These are phyloP conservation scores for Drosophila nr. medialis DNA, from an alignment of 2,888 invertebrate species.

Conservation along the genomic window DNA sequence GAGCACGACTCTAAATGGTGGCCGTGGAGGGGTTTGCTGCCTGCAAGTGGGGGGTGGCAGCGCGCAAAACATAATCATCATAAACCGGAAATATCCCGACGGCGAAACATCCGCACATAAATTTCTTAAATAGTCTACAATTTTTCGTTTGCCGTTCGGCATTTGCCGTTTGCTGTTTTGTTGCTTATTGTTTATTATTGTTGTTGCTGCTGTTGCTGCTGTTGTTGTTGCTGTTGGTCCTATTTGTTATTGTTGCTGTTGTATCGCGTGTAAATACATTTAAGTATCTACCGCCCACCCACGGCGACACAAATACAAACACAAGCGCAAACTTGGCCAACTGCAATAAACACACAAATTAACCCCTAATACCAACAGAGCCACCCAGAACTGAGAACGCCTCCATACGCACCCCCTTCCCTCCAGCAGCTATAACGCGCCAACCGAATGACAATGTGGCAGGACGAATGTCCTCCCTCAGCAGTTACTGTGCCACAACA, in stretches of 20 bases:
- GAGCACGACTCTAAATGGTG: neutral
- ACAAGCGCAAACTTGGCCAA: conserved; percentile 71
- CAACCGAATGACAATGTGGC: conserved; percentile 47
- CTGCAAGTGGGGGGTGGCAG: conserved; percentile 31
- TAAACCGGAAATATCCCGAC: conserved; percentile 82
- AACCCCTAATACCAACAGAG: conserved; percentile 73
- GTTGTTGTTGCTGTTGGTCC: neutral
- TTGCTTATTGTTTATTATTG: conserved; percentile 39
- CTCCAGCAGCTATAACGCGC: neutral
- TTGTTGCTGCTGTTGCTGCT: conserved; percentile 17
- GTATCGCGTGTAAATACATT: conserved; percentile 74
- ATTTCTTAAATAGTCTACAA: conserved; percentile 80
- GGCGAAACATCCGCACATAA: conserved; percentile 81
- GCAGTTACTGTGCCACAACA: conserved; percentile 37
- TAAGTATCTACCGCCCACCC: conserved; percentile 66
- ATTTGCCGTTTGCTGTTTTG: conserved; percentile 46
- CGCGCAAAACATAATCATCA: conserved; percentile 79
- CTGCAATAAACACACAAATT: conserved; percentile 80
- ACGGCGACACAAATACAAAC: conserved; percentile 38
- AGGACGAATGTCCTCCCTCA: conserved; percentile 49
- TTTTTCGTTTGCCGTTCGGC: conserved; percentile 72
- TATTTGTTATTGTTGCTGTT: conserved; percentile 29
- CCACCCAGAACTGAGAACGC: neutral
- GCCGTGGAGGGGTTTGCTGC: neutral
- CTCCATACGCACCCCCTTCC: neutral